A percentile compares a stretch with the other conserved stretches of the same genome.
Evolutionary conservation across 2,113 vertebrate species (phyloP).

Genomic region (Tetrao urogallus): DNA sequence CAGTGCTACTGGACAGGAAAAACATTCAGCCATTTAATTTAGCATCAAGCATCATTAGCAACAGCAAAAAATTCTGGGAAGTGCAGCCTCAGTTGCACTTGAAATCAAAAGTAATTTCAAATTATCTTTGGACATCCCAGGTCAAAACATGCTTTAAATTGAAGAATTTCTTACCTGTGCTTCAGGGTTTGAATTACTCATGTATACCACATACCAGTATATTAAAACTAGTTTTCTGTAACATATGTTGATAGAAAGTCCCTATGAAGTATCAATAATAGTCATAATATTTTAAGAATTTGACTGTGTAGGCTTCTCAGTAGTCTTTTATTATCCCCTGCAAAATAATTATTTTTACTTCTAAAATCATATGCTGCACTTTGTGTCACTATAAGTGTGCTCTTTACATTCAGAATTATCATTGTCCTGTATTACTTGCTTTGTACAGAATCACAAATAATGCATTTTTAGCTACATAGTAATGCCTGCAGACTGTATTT

Average conservation of each 20-base stretch:
- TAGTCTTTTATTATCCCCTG: neutral
- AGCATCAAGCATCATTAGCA: neutral
- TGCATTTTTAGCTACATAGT: neutral
- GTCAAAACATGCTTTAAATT: neutral
- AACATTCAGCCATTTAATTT: neutral
- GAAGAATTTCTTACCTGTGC: neutral
- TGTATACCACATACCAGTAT: neutral
- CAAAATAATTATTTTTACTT: neutral
- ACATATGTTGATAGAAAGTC: neutral
- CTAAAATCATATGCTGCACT: neutral
- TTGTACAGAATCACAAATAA: neutral
- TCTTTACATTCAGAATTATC: neutral
- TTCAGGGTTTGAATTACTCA: neutral
- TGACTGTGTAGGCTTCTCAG: neutral
- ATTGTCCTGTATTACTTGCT: neutral
- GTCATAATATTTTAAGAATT: neutral
- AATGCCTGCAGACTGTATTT: neutral
- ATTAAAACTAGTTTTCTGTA: neutral
- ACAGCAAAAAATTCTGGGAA: neutral
- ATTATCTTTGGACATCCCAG: neutral
- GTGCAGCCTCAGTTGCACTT: neutral
- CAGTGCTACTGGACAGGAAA: neutral
- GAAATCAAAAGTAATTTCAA: neutral
- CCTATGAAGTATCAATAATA: neutral
- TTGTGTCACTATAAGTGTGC: neutral